Evolutionary conservation across 2,113 vertebrate genomes (phyloP).

Genomic region (Strix aluco): DNA sequence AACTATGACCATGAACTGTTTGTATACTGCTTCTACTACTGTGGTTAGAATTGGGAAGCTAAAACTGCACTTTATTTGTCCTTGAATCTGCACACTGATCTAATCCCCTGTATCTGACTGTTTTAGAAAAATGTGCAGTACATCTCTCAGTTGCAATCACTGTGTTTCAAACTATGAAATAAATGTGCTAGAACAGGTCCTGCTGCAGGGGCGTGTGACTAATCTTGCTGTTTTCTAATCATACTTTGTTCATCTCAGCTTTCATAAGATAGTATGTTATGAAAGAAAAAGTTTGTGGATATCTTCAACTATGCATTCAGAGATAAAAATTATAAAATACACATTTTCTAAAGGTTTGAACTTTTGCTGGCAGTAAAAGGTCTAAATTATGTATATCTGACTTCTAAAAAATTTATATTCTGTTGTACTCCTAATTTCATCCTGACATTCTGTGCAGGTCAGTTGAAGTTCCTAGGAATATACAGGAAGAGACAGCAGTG

Average conservation of each 20-base stretch:
- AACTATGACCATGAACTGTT: neutral
- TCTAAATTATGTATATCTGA: neutral
- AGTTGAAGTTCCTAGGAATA: neutral
- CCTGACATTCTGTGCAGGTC: neutral
- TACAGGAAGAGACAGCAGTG: neutral
- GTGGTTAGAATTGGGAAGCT: neutral
- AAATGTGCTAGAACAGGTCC: conserved; percentile 61
- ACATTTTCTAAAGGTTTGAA: neutral
- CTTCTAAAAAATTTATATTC: neutral
- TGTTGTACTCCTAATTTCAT: neutral
- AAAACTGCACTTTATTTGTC: neutral
- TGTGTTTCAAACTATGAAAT: conserved; percentile 6
- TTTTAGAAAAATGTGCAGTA: neutral
- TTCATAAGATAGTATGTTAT: neutral
- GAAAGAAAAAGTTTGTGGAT: neutral
- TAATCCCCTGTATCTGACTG: neutral
- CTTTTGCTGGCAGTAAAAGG: neutral
- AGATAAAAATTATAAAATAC: neutral
- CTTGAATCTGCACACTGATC: neutral
- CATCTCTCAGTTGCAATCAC: neutral
- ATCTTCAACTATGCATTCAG: neutral
- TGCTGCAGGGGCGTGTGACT: conserved; percentile 35
- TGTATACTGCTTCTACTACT: neutral
- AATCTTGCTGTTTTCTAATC: conserved; percentile 22
- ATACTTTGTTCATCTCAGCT: neutral